Evolutionary conservation across 2,797 vertebrate species (phyloP).

Genomic region (Momotus momota): DNA sequence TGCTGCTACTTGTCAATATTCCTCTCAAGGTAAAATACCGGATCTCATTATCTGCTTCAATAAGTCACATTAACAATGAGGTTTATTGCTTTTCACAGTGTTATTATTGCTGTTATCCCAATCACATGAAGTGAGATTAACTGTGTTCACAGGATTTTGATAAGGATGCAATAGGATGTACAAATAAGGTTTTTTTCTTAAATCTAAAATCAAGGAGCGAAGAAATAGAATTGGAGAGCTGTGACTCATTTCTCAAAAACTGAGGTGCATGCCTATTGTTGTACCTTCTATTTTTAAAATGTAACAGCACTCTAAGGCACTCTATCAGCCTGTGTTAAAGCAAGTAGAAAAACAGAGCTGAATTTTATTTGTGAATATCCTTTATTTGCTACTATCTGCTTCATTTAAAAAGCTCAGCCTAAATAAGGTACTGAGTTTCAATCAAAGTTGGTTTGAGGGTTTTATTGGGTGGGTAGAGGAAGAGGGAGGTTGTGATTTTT

Average conservation of each 20-base stretch:
- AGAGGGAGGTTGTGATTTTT: rapidly evolving
- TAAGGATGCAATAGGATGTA: slow-evolving; percentile 1
- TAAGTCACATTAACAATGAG: not conserved
- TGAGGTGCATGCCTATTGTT: slow-evolving; percentile 40
- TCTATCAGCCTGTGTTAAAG: slow-evolving; percentile 1
- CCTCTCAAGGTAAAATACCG: slow-evolving; percentile 20
- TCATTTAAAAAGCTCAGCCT: not conserved
- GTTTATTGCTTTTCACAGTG: slow-evolving; percentile 19
- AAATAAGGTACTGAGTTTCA: not conserved
- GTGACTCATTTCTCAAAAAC: slow-evolving; percentile 18
- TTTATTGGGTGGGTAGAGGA: not conserved
- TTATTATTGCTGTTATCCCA: slow-evolving; percentile 8
- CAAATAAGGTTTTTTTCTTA: slow-evolving; percentile 4
- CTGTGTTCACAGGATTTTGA: not conserved
- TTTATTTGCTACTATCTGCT: not conserved
- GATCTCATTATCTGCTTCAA: slow-evolving; percentile 36
- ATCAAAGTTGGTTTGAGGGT: not conserved
- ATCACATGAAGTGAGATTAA: slow-evolving; percentile 11
- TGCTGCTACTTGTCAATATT: slow-evolving; percentile 20
- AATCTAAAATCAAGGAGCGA: slow-evolving; percentile 1
- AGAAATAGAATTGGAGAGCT: not conserved
- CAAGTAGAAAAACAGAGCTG: not conserved
- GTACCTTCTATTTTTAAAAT: slow-evolving; percentile 41
- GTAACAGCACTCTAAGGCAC: not conserved
- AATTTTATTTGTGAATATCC: slow-evolving; percentile 15